These are phyloP conservation scores for Helicolenus hilgendorfi DNA, from an alignment of 2,797 vertebrate genomes.

Conservation along the genomic window DNA sequence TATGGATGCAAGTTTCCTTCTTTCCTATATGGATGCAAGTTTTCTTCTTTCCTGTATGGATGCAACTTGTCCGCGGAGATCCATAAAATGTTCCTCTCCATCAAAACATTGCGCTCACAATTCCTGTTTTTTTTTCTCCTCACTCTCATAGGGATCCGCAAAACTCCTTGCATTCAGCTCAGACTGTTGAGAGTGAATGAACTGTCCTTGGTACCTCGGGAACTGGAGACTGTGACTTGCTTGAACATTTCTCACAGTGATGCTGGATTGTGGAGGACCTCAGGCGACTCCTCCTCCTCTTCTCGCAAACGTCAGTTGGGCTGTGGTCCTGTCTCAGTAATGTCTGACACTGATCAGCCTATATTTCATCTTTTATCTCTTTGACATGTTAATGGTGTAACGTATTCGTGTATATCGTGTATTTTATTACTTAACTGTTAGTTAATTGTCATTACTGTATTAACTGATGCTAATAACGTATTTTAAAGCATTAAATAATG, in stretches of 20 bases:
- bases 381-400: not conserved
- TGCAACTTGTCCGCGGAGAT: not conserved
- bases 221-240: not conserved
- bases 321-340: not conserved
- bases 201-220: not conserved
- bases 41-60: not conserved
- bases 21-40: not conserved
- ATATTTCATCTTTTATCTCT: not conserved
- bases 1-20: not conserved
- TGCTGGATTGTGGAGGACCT: slow-evolving; percentile 12
- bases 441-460: too few relatives aligned
- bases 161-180: not conserved
- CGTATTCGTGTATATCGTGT: too few relatives aligned
- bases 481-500: too few relatives aligned
- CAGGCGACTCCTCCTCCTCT: slow-evolving; percentile 74
- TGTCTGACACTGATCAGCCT: not conserved
- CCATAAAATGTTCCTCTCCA: slow-evolving; percentile 6
- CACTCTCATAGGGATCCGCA: not conserved
- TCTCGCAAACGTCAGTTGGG: slow-evolving; percentile 37
- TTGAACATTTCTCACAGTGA: slow-evolving; percentile 18
- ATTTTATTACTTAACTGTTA: too few relatives aligned
- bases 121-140: too few relatives aligned
- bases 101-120: not conserved
- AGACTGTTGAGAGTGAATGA: not conserved
- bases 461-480: too few relatives aligned